Evolutionary conservation across 2,113 vertebrate genomes (phyloP).

Genomic region (Polypterus bichir): DNA sequence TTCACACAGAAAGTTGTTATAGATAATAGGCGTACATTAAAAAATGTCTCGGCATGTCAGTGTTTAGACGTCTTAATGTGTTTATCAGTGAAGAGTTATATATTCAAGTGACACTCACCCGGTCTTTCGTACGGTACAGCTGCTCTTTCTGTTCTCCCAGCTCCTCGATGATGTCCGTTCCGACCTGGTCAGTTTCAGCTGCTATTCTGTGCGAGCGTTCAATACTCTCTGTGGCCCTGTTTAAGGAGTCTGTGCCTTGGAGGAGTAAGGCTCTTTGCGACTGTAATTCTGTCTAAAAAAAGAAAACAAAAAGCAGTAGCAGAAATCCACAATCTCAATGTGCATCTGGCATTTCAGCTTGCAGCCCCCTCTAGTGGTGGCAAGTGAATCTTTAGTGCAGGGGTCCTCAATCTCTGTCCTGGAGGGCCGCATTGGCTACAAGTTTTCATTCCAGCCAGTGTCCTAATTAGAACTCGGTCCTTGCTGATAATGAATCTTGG

Average conservation of each 20-base stretch:
- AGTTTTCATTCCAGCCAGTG: too few relatives aligned
- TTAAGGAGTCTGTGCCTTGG: conserved; percentile 76
- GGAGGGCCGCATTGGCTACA: too few relatives aligned
- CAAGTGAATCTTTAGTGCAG: too few relatives aligned
- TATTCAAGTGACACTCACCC: conserved; percentile 46
- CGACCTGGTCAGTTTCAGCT: conserved; percentile 76
- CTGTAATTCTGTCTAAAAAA: conserved; percentile 60
- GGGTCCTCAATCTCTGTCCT: too few relatives aligned
- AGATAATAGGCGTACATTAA: background rate
- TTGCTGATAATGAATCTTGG: too few relatives aligned
- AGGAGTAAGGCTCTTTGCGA: conserved; percentile 79
- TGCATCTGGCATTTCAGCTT: too few relatives aligned
- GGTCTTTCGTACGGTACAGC: conserved; percentile 72
- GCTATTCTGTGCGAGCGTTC: conserved; percentile 81
- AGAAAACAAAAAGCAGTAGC: background rate
- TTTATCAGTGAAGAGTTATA: background rate
- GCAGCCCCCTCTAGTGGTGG: too few relatives aligned
- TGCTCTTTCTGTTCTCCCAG: conserved; percentile 88
- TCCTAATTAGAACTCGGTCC: too few relatives aligned
- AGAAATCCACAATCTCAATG: too few relatives aligned
- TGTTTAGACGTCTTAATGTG: too few relatives aligned
- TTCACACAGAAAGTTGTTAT: too few relatives aligned
- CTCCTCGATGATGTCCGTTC: conserved; percentile 83
- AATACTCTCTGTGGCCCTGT: conserved; percentile 75
- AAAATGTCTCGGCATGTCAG: background rate